These are phyloP conservation scores for Centropus bengalensis DNA, from an alignment of 2,113 vertebrate genomes.

Conservation along the genomic window DNA sequence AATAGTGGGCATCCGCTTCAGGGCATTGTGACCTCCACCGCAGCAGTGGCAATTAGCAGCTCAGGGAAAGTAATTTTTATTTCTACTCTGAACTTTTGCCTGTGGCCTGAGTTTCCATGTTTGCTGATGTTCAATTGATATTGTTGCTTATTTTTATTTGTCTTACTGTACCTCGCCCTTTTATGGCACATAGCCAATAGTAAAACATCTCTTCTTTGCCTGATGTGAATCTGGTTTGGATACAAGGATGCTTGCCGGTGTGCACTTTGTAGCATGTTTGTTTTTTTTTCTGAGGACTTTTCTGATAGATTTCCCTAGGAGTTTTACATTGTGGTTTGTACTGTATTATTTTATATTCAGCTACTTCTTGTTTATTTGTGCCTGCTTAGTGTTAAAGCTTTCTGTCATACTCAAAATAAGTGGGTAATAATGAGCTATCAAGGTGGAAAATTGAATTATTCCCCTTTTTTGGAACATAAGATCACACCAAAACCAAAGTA, in stretches of 20 bases:
- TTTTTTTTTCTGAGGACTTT: neutral
- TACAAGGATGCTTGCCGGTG: neutral
- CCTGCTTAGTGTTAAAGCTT: neutral
- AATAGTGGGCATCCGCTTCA: neutral
- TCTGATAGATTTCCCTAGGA: neutral
- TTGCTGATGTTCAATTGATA: neutral
- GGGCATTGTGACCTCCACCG: neutral
- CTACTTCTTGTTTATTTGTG: neutral
- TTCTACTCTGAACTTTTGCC: neutral
- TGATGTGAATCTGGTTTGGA: neutral
- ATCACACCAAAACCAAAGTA: neutral
- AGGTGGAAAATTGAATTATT: neutral
- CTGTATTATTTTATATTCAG: neutral
- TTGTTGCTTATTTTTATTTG: neutral
- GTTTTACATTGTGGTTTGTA: neutral
- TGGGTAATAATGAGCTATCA: constrained; percentile 4
- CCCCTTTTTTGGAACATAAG: neutral
- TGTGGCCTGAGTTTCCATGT: neutral
- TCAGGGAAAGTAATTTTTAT: neutral
- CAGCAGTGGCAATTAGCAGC: neutral
- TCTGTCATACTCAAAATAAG: neutral
- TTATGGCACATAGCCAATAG: neutral
- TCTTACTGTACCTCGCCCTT: neutral
- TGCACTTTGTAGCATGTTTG: neutral
- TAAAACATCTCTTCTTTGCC: neutral